Evolutionary conservation across 2,888 invertebrate species (phyloP), one percentile per base, ranked within the genome.

Genomic region (Caenorhabditis sinica): DNA sequence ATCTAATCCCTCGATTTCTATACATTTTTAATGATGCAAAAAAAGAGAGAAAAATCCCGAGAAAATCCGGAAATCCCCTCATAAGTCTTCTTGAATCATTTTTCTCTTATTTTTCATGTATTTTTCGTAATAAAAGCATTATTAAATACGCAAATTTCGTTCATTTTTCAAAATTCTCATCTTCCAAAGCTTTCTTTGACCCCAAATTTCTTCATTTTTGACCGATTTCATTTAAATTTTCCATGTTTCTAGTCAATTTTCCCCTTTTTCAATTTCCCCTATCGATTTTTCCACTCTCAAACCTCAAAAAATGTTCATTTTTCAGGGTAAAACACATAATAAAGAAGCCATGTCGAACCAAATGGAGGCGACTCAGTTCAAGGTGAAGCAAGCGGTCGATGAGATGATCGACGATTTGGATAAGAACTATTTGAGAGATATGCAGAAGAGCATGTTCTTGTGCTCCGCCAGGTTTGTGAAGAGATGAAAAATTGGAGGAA

Each of bases 301-400:
- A n/a, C n/a, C n/a, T n/a, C n/a, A n/a, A n/a, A n/a, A n/a, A n/a
- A n/a, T n/a, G n/a, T n/a, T n/a, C n/a, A n/a, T 2, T 45, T 66
- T 74, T 43, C 53, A 82, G 82, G 81, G 81, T 81, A 75, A 82
- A 51, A 15, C 13, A 11, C n/a, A 6, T 9, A 56, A 13, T 25
- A 56, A 33, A 36, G 33, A 4, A 36, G 33, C 5, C 5, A 83
- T 83, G 83, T 68, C 83, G 15, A 79, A 83, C 30, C 68, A 74
- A 30, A 89, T 89, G 89, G 89, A 89, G 74, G 85, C 86, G 33
- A 89, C 89, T 30, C 89, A 89, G 71, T 73, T 75, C 73, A 88
- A 88, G 76, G 90, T 91, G 51, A 91, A 90, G 72, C 30, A 73
- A 60, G 91, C 91, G 11, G 90, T 91, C 45, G 91, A 91, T 66